phyloP scores from a whole-genome alignment of 2,797 vertebrate genomes.

The Epinephelus malabaricus region DNA sequence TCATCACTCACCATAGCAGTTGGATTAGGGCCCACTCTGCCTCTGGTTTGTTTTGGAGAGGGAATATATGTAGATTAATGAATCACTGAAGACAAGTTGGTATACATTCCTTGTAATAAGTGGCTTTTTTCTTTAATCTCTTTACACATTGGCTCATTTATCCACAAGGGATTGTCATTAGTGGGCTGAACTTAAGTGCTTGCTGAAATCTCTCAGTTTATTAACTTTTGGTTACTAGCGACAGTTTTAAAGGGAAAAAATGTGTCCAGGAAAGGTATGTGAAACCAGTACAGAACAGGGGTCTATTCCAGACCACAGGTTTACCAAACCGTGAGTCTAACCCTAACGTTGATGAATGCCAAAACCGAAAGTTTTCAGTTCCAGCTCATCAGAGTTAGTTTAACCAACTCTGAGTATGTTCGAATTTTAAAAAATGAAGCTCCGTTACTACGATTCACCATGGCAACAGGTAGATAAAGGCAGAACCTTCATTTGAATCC shows the following conservation, averaged over 20 bases:
- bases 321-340: too few relatives aligned
- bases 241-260: not conserved
- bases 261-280: not conserved
- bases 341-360: too few relatives aligned
- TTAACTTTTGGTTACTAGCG: not conserved
- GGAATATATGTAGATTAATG: not conserved
- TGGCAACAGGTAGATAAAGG: too few relatives aligned
- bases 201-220: not conserved
- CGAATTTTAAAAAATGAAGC: too few relatives aligned
- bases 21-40: constrained; percentile 2
- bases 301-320: too few relatives aligned
- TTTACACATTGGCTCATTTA: not conserved
- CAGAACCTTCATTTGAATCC: too few relatives aligned
- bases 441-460: too few relatives aligned
- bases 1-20: not conserved
- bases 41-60: constrained; percentile 2
- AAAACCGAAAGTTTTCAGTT: too few relatives aligned
- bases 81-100: not conserved
- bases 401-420: too few relatives aligned
- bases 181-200: not conserved
- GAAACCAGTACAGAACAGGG: not conserved
- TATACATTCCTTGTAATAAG: not conserved
- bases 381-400: too few relatives aligned
- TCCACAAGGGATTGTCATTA: not conserved
- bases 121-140: not conserved